Evolutionary conservation across 2,888 invertebrate species (phyloP), one percentile per base, ranked within the genome.

Genomic region (Apodemia zela): DNA sequence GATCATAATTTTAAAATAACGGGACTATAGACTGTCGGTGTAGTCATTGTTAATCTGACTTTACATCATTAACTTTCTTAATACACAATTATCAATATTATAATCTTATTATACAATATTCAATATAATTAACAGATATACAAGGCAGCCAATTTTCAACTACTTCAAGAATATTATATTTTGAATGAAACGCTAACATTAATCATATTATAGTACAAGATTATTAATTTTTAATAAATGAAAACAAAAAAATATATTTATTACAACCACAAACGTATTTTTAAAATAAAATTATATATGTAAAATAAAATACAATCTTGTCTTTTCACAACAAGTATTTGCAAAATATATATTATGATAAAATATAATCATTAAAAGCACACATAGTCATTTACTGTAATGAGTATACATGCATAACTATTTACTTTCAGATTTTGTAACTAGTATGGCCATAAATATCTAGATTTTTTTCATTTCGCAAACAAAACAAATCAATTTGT

Each of bases 121-220:
- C 54, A 54, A 54, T 54, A 54, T 54, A 54, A 54, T 54, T 54
- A 54, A 54, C 54, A 54, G 54, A 54, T 54, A 54, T 54, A 54
- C 54, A 54, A 54, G 54, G 54, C 54, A 54, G 54, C 54, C 54
- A 54, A 54, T 54, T 25, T 54, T 54, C 54, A 13, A 18, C 54
- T 54, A 54, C 54, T 54, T 25, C 42, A 42, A 42, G 42, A 54
- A 21, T 54, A 21, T 21, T 54, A 54, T 54, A 54, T 54, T 18
- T 51, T 51, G 21, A 21, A 51, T 21, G 18, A 51, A 51, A 51
- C 51, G 21, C 51, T 51, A 51, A 51, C 21, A 51, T 51, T 51
- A 51, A 51, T 51, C 51, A 51, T 10, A 49, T 49, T 10, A 51
- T 51, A 33, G 1, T 11, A 51, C 13, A 7, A 10, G 13, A 10